Percentiles rank a stretch among this genome's conserved stretches.
Conservation (phyloP, 2,888 invertebrate genomes). For the Rhodophaea formosa region DNA sequence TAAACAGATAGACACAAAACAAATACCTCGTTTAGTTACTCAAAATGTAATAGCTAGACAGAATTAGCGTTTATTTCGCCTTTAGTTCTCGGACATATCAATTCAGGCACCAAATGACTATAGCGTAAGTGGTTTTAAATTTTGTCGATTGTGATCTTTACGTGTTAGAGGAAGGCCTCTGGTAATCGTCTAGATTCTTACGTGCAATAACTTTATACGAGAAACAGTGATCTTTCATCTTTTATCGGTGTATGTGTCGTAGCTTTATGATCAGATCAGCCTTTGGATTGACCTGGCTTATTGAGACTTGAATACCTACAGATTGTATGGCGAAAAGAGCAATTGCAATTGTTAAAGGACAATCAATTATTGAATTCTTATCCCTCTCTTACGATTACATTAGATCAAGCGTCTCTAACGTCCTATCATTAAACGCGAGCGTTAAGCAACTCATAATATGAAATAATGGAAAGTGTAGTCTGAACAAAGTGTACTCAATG, state of each 20-base stretch:
- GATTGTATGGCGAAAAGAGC: background rate
- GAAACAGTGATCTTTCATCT: constrained; percentile 52
- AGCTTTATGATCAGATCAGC: background rate
- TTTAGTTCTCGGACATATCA: constrained; percentile 79
- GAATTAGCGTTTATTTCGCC: constrained; percentile 70
- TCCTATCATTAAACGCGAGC: too few species aligned
- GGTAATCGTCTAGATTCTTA: constrained; percentile 42
- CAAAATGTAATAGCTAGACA: constrained; percentile 68
- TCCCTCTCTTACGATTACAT: too few species aligned
- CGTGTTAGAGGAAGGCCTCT: constrained; percentile 30
- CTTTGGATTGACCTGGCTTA: background rate
- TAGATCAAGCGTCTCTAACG: too few species aligned
- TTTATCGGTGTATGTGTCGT: constrained; percentile 38
- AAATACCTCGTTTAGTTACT: constrained; percentile 79
- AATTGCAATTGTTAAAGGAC: too few species aligned
- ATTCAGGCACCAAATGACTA: constrained; percentile 78
- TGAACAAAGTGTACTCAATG: too few species aligned
- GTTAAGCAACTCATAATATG: too few species aligned
- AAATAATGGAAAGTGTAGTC: too few species aligned
- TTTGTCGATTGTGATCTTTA: constrained; percentile 62
- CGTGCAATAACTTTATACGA: constrained; percentile 50
- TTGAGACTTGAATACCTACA: background rate
- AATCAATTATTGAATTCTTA: too few species aligned
- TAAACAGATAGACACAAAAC: constrained; percentile 70
- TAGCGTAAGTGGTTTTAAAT: constrained; percentile 71